Conservation (phyloP, 1,140 invertebrate species). For the Scaptomyza hsui region DNA sequence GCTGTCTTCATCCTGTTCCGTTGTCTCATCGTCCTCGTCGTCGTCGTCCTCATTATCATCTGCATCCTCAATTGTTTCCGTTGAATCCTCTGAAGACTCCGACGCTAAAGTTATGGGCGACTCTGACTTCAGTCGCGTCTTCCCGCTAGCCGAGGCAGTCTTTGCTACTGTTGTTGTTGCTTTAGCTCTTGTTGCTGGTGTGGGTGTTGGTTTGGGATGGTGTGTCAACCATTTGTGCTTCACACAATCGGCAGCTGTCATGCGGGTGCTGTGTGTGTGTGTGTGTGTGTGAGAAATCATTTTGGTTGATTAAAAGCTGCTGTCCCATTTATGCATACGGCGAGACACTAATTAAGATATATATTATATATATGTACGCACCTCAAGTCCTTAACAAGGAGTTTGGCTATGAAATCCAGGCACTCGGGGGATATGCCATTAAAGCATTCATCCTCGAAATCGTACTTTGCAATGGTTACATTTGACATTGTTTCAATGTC, state of each 20-base stretch:
- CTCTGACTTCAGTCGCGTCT: slow-evolving; percentile 70
- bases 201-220: slow-evolving; percentile 76
- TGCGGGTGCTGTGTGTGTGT: slow-evolving; percentile 87
- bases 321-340: background rate
- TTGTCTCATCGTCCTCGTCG: slow-evolving; percentile 42
- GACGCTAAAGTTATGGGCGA: slow-evolving; percentile 62
- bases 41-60: slow-evolving; percentile 55
- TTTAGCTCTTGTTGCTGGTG: slow-evolving; percentile 65
- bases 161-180: slow-evolving; percentile 40
- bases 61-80: slow-evolving; percentile 66
- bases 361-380: slow-evolving; percentile 85
- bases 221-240: slow-evolving; percentile 90
- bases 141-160: slow-evolving; percentile 64
- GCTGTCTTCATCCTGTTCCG: slow-evolving; percentile 59
- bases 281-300: slow-evolving; percentile 1
- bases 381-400: slow-evolving; percentile 95
- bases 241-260: slow-evolving; percentile 90
- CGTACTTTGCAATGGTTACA: slow-evolving; percentile 96
- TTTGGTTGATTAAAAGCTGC: slow-evolving; percentile 44
- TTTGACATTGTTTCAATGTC: slow-evolving; percentile 99
- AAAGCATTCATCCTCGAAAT: slow-evolving; percentile 97
- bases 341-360: background rate
- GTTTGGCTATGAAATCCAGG: slow-evolving; percentile 95
- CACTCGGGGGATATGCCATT: slow-evolving; percentile 95
- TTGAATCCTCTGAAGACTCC: slow-evolving; percentile 60